Evolutionary conservation across 2,113 vertebrate genomes (phyloP).

Genomic region (Epinephelus lanceolatus): DNA sequence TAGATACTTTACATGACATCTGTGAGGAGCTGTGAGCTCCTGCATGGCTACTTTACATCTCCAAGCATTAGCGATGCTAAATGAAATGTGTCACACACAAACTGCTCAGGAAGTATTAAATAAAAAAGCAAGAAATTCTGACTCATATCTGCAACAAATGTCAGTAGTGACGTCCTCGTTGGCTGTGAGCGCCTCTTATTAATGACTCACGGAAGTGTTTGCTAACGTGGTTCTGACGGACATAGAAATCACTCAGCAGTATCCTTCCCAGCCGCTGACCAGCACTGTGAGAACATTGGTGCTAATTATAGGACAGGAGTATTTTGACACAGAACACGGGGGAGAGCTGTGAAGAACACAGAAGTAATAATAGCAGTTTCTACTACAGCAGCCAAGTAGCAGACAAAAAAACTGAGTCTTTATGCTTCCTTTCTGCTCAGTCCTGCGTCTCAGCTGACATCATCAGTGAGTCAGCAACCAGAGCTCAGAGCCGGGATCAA

Average conservation of each 20-base stretch:
- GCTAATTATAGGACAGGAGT: slow-evolving; percentile 41
- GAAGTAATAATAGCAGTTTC: slow-evolving; percentile 29
- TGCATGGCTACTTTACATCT: slow-evolving; percentile 13
- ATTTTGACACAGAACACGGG: slow-evolving; percentile 33
- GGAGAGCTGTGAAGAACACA: slow-evolving; percentile 36
- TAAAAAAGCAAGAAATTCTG: slow-evolving; percentile 68
- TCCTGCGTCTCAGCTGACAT: slow-evolving; percentile 54
- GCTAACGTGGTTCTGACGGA: slow-evolving; percentile 59
- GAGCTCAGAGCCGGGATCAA: slow-evolving; percentile 66
- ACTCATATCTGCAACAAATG: slow-evolving; percentile 78
- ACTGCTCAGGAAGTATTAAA: slow-evolving; percentile 43
- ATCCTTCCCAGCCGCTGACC: slow-evolving; percentile 42
- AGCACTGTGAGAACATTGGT: slow-evolving; percentile 19
- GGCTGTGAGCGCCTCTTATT: slow-evolving; percentile 57
- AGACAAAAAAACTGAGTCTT: slow-evolving; percentile 9
- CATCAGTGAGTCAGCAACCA: slow-evolving; percentile 73
- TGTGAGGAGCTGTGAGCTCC: slow-evolving; percentile 19
- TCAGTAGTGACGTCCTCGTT: slow-evolving; percentile 77
- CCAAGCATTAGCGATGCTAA: slow-evolving; percentile 6
- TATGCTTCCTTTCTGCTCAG: slow-evolving; percentile 5
- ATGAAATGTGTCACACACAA: slow-evolving; percentile 40
- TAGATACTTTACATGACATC: slow-evolving; percentile 45
- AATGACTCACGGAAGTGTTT: slow-evolving; percentile 70
- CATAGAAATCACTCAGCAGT: slow-evolving; percentile 42
- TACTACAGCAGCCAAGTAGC: slow-evolving; percentile 1